Evolutionary conservation across 2,797 vertebrate species (phyloP), one percentile per base, ranked within the genome.

Genomic region (Peromyscus nudipes): DNA sequence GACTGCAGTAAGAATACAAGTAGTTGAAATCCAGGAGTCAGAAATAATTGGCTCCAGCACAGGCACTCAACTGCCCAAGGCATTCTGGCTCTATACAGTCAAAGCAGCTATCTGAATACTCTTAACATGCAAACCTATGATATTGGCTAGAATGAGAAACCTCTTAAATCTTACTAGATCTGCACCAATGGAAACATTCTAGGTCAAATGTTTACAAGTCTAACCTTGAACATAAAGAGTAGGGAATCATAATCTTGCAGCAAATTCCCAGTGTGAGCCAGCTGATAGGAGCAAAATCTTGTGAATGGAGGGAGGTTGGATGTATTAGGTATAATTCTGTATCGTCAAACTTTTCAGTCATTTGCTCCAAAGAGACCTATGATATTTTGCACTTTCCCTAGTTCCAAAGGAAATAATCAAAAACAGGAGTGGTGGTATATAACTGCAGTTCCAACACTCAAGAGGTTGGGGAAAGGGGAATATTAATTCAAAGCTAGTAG

Each of bases 381-480:
- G 67, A 49, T 27, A 57, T 43, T 83, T 34, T 57, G 2, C 19
- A 60, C 34, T 37, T 52, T 69, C n/a, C 34, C 34, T 21, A 17
- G 49, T 12, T 65, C 46, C 17, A 57, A 62, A 73, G 65, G 49
- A 87, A 87, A 87, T 40, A 37, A n/a, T 79, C 25, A 49, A 19
- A 31, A 19, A 5, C 4, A 55, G 23, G 23, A 40, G 23, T 87
- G 46, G 14, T 40, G 7, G 34, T 57, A 29, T 57, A 19, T 19
- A 57, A 6, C 49, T 57, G 21, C 11, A 71, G n/a, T 73, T n/a
- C 25, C 13, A 57, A 27, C 23, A 71, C 46, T 71, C 65, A 71
- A 34, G 23, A 19, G 0, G 2, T 13, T 40, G 34, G 12, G 16
- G 34, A 9, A 73, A 27, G 34, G 6, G 0, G 1, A 57, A 73